Conservation (phyloP, 53 echinoderm and acorn worm genomes). For the Luidia sarsii region DNA sequence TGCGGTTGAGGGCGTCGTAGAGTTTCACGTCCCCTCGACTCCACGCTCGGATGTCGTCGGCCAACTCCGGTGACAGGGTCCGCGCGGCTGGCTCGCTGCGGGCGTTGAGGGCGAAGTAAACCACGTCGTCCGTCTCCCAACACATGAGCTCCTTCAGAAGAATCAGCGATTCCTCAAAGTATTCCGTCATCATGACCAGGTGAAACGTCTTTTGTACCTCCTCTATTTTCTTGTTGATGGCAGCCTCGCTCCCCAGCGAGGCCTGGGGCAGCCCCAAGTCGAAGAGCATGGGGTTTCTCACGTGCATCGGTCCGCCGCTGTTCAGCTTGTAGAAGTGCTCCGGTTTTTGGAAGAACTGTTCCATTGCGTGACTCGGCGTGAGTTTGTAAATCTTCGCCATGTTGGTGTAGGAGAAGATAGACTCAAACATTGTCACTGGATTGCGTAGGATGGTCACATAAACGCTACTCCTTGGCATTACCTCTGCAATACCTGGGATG, state of each 20-base stretch:
- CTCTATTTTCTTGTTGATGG: constrained; percentile 41
- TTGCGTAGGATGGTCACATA: constrained; percentile 85
- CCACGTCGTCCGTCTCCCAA: constrained; percentile 80
- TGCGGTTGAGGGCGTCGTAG: constrained; percentile 76
- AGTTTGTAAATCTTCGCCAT: constrained; percentile 53
- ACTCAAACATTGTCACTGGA: constrained; percentile 85
- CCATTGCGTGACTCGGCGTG: constrained; percentile 14
- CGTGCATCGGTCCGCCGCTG: constrained; percentile 31
- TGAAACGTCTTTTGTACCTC: constrained; percentile 56
- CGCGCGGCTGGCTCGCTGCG: constrained; percentile 65
- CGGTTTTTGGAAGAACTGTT: constrained; percentile 62
- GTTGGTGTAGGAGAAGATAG: constrained; percentile 69
- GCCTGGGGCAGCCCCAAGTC: constrained; percentile 67
- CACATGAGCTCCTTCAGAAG: constrained; percentile 93
- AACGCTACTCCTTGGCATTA: no score
- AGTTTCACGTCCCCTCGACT: constrained; percentile 76
- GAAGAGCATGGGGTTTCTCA: constrained; percentile 82
- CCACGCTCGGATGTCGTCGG: constrained; percentile 63
- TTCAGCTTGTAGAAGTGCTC: neutral
- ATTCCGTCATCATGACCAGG: constrained; percentile 86
- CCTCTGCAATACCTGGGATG: constrained; percentile 76
- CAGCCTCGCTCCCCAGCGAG: neutral
- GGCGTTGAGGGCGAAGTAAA: constrained; percentile 77
- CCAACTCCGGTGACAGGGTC: constrained; percentile 25
- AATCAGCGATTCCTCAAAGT: constrained; percentile 86